Evolutionary conservation across 2,113 vertebrate genomes (phyloP).

Genomic region (Pelmatolapia mariae): DNA sequence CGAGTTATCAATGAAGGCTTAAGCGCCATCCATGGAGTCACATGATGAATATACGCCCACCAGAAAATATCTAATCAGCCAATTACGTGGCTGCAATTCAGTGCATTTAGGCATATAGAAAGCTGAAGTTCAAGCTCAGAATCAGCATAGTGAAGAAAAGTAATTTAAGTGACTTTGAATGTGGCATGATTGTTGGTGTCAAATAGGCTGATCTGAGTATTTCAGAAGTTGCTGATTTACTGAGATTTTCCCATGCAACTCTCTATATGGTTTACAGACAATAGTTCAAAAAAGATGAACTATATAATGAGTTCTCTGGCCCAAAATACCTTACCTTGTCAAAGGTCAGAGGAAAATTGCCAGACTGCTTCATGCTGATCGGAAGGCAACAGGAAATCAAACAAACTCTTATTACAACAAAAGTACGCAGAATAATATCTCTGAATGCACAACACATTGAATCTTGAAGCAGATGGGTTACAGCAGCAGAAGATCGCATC

Average conservation of each 20-base stretch:
- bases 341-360: neutral
- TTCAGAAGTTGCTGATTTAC: neutral
- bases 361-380: neutral
- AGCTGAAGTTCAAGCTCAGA: neutral
- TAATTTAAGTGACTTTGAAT: neutral
- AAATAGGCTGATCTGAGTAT: neutral
- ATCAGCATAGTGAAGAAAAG: neutral
- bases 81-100: neutral
- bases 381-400: neutral
- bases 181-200: neutral
- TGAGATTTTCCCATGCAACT: neutral
- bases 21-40: neutral
- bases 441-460: neutral
- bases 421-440: neutral
- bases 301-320: neutral
- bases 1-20: neutral
- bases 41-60: neutral
- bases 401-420: neutral
- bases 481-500: neutral
- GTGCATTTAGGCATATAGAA: neutral
- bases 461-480: neutral
- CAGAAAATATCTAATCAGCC: neutral
- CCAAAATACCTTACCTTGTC: neutral
- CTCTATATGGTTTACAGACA: neutral
- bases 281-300: neutral